Percentiles rank a stretch among this genome's conserved stretches.
Evolutionary conservation across 1,140 invertebrate genomes (phyloP).

Genomic region (Drosophila tani): DNA sequence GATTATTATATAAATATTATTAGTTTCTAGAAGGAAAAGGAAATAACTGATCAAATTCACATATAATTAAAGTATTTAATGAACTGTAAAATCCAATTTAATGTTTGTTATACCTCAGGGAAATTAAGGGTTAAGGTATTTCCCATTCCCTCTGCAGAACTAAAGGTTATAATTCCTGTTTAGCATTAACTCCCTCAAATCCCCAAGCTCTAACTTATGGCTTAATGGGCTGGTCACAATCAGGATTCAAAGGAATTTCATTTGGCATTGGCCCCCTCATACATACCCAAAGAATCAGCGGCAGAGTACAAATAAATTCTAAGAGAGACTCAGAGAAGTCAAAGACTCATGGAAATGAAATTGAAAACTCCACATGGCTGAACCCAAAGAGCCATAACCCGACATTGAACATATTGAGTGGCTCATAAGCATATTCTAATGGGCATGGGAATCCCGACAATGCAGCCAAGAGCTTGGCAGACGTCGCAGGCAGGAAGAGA

Average conservation of each 20-base stretch:
- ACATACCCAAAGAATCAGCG: background rate
- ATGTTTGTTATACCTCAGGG: background rate
- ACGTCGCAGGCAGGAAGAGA: background rate
- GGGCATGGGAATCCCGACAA: slow-evolving; percentile 30
- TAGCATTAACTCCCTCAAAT: too few relatives aligned
- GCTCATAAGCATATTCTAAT: slow-evolving; percentile 46
- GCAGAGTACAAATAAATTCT: slow-evolving; percentile 3
- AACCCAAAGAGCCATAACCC: slow-evolving; percentile 24
- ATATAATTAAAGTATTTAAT: too few relatives aligned
- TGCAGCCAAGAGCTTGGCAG: slow-evolving; percentile 30
- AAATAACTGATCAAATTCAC: too few relatives aligned
- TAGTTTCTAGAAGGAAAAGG: too few relatives aligned
- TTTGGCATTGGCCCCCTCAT: slow-evolving; percentile 6
- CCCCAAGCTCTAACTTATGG: background rate
- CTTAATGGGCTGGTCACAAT: slow-evolving; percentile 5
- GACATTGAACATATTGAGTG: slow-evolving; percentile 45
- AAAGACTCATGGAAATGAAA: slow-evolving; percentile 24
- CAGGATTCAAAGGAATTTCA: background rate
- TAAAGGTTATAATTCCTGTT: too few relatives aligned
- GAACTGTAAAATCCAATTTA: background rate
- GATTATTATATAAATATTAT: background rate
- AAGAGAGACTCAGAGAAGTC: slow-evolving; percentile 1
- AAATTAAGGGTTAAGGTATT: slow-evolving; percentile 5
- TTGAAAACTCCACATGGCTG: slow-evolving; percentile 37
- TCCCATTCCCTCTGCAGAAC: background rate